These are phyloP conservation scores for Eulemur rufifrons DNA, from an alignment of 2,113 vertebrate genomes.

Conservation along the genomic window DNA sequence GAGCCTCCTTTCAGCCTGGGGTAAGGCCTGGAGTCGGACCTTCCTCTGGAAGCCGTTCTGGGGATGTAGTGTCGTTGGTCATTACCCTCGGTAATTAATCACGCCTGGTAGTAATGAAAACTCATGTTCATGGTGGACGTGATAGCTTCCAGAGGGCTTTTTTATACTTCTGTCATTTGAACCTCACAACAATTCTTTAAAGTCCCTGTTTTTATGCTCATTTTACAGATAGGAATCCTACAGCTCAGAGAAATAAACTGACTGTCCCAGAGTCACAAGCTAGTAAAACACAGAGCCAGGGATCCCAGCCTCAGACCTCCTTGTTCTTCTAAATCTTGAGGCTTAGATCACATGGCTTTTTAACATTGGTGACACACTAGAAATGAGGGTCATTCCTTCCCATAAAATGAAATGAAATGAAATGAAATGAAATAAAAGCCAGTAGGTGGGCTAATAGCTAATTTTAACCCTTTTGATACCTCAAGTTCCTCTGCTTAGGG, in stretches of 20 bases:
- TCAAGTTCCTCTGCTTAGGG: background rate
- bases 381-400: slow-evolving; percentile 70
- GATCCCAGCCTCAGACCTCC: background rate
- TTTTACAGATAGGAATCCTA: slow-evolving; percentile 41
- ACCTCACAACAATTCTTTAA: background rate
- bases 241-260: slow-evolving; percentile 19
- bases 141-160: slow-evolving; percentile 49
- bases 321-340: slow-evolving; percentile 10
- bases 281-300: background rate
- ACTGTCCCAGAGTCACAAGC: background rate
- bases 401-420: slow-evolving; percentile 29
- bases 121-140: background rate
- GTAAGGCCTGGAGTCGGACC: background rate
- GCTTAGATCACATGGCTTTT: background rate
- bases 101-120: slow-evolving; percentile 47
- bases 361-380: slow-evolving; percentile 66
- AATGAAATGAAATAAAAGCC: slow-evolving; percentile 63
- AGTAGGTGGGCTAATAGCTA: slow-evolving; percentile 68
- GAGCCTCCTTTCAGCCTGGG: background rate
- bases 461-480: slow-evolving; percentile 79
- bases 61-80: slow-evolving; percentile 19
- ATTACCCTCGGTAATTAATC: slow-evolving; percentile 21
- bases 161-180: background rate
- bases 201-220: slow-evolving; percentile 18
- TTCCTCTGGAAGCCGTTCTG: slow-evolving; percentile 61